Conservation (phyloP, 37 sponge, comb jelly and placozoan genomes). For the Mnemiopsis leidyi region DNA sequence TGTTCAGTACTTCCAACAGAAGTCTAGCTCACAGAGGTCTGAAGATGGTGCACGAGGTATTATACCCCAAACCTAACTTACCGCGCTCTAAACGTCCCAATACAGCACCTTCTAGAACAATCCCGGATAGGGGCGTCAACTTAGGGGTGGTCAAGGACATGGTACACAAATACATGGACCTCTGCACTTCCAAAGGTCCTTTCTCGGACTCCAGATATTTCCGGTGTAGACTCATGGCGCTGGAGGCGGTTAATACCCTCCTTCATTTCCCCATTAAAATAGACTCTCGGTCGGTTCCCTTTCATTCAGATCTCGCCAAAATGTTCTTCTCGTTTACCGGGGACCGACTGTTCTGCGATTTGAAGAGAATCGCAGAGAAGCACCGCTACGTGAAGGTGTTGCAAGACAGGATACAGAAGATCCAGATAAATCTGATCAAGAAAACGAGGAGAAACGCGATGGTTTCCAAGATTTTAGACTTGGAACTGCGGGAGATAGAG, state of each 20-base stretch:
- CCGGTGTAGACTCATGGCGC: slow-evolving; percentile 27
- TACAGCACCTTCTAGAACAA: not conserved
- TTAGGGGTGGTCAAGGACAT: not conserved
- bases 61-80: not conserved
- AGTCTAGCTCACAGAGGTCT: not conserved
- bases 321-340: slow-evolving; percentile 16
- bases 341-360: not conserved
- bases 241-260: not conserved
- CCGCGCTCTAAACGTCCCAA: not conserved
- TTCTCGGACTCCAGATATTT: not conserved
- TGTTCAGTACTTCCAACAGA: slow-evolving; percentile 28
- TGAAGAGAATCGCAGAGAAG: slow-evolving; percentile 47
- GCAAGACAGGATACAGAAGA: slow-evolving; percentile 54
- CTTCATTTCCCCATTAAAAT: slow-evolving; percentile 24
- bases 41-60: slow-evolving; percentile 42
- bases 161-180: not conserved
- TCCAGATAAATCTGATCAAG: slow-evolving; percentile 49
- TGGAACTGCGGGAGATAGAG: not conserved
- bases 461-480: slow-evolving; percentile 1
- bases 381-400: slow-evolving; percentile 49
- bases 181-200: slow-evolving; percentile 36
- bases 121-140: not conserved
- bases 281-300: not conserved
- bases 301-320: slow-evolving; percentile 28
- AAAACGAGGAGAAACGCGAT: not conserved